Base-by-base conservation (phyloP, 2,113 vertebrate species). In the Gobio gobio region DNA sequence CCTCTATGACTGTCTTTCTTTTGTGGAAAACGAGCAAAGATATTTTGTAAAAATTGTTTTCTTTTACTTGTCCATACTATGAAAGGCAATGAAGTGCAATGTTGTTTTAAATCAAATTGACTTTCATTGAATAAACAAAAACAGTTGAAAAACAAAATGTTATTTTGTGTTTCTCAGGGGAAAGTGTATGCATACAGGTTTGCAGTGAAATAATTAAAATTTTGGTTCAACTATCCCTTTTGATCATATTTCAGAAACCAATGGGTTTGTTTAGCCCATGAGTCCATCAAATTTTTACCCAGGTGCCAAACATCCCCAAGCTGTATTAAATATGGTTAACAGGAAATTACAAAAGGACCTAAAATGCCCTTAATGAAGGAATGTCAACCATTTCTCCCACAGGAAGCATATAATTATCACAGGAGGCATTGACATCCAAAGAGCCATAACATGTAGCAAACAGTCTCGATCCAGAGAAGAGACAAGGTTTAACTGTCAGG, bases 341-440 rank as follows among this genome's bases (percentile, higher is more conserved):
- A 51, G 70, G 75, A 81, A 47, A 64, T 74, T 70, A 16, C 33
- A 72, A 82, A 77, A 56, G 36, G 29, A 45, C 33, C 61, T 36
- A 8, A 47, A 74, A 70, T 54, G 59, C 20, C 14, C 24, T 33
- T 81, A 75, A 86, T 87, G 61, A 84, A 47, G 24, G 49, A 74
- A 70, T 76, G 79, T 70, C 45, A 79, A 84, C 76, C 72, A 20
- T 64, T 43, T 61, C 47, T 26, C 51, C n/a, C 12, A 33, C 74
- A 70, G 87, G 85, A 87, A 85, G 72, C 45, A 36, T 70, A 14
- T 40, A 75, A 76, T 85, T 49, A 49, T 63, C 61, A 68, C 20
- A 78, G n/a, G 13, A 29, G 49, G n/a, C 4, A 58, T 43, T 33
- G 47, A 63, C 47, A 74, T 51, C 61, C 76, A 82, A 66, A 29